Evolutionary conservation across 2,888 invertebrate species (phyloP), one percentile per base, ranked within the genome.

Genomic region (Tortricodes alternella): DNA sequence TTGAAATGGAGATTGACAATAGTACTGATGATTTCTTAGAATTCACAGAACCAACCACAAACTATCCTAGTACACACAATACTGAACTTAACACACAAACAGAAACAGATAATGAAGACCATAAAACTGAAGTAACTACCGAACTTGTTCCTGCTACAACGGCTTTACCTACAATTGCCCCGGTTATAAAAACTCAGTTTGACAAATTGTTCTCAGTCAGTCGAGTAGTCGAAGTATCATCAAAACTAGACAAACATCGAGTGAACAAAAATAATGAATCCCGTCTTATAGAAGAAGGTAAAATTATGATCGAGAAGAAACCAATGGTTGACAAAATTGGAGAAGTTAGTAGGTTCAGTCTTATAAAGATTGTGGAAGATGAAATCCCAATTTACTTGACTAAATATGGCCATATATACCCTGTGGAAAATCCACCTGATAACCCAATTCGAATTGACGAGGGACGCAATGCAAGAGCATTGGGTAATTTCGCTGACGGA

Each of bases 151-250:
- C 67, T 8, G 73, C 76, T 57, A 76, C 77, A 8, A 84, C 86
- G 15, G 68, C 62, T 35, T 58, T 68, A 44, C 67, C 81, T 18
- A 72, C 77, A 53, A 69, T 75, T 43, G 66, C 82, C 5, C 85
- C 85, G 3, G 75, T 85, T 8, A 72, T 90, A 21, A 90, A 90
- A 79, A 86, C 90, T 16, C 89, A 90, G 66, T 83, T 91, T 23
- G 91, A 94, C 66, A 93, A 93, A 77, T 71, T 95, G 13, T 93
- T 94, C 60, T 94, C 94, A 65, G 92, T 95, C 0, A 95, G 93
- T 74, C 89, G 95, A 73, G 92, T 94, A 23, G 93, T 94, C 2
- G 94, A 95, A 83, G 92, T 95, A 1, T 93, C 93, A 29, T 93
- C 93, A 0, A 93, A 94, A 75, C 89, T 93, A 70, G 92, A 92